These are phyloP conservation scores for Danionella dracula DNA, from an alignment of 2,797 vertebrate genomes.

Conservation along the genomic window DNA sequence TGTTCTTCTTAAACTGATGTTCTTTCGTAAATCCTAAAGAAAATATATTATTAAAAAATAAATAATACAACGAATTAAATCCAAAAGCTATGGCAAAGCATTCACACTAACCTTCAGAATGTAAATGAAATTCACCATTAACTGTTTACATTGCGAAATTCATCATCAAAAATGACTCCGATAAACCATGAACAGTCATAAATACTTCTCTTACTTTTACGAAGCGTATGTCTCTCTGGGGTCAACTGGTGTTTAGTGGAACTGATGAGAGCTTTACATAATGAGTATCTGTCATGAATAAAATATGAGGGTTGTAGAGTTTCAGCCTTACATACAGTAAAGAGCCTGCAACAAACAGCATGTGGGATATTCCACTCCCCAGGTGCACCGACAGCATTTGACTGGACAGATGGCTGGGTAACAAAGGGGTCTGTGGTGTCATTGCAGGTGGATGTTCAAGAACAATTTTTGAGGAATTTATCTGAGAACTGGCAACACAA, in stretches of 20 bases:
- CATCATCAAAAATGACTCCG: too few relatives aligned
- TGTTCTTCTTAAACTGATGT: too few relatives aligned
- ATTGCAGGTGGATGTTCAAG: background rate
- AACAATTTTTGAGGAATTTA: background rate
- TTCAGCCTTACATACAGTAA: conserved; percentile 20
- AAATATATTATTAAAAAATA: too few relatives aligned
- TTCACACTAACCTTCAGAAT: too few relatives aligned
- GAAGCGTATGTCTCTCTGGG: conserved; percentile 11
- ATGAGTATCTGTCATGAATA: conserved; percentile 36
- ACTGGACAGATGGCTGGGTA: background rate
- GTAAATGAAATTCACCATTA: conserved; percentile 3
- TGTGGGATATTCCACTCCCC: conserved; percentile 35
- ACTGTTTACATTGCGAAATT: too few relatives aligned
- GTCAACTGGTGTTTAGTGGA: conserved; percentile 19
- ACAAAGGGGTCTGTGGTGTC: background rate
- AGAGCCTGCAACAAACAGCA: conserved; percentile 13
- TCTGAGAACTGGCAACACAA: background rate
- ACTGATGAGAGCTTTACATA: conserved; percentile 26
- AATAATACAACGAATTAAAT: too few relatives aligned
- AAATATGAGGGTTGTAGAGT: conserved; percentile 34
- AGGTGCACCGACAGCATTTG: background rate
- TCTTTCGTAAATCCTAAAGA: too few relatives aligned
- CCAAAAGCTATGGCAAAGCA: too few relatives aligned
- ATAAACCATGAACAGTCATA: background rate
- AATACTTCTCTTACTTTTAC: conserved; percentile 15